These are phyloP conservation scores for Pseudocheirus occidentalis DNA, from an alignment of 2,797 vertebrate genomes.

Conservation along the genomic window DNA sequence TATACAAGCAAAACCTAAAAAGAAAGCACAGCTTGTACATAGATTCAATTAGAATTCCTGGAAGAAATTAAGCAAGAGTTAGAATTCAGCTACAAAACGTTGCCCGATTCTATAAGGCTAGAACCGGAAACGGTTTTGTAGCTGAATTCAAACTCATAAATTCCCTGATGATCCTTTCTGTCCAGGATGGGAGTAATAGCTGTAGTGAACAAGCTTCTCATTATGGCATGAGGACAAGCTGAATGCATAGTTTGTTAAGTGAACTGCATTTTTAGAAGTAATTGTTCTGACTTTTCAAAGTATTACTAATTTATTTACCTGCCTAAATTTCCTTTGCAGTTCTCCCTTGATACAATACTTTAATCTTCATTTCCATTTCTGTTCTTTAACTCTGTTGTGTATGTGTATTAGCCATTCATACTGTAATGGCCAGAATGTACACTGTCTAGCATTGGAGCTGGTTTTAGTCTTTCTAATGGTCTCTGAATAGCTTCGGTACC, in stretches of 20 bases:
- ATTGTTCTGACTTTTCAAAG: neutral
- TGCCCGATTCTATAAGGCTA: neutral
- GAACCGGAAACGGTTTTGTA: neutral
- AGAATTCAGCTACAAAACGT: neutral
- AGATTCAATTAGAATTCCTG: neutral
- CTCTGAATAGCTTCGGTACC: neutral
- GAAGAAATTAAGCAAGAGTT: neutral
- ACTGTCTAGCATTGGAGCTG: neutral
- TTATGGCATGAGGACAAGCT: neutral
- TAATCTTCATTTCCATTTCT: slow-evolving; percentile 51
- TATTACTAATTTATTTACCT: neutral
- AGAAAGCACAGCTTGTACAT: neutral
- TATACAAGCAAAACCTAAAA: neutral
- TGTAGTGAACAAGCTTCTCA: neutral
- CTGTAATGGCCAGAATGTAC: slow-evolving; percentile 24
- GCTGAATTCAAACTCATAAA: neutral
- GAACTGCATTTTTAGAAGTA: neutral
- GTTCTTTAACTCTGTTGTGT: slow-evolving; percentile 41
- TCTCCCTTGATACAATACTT: neutral
- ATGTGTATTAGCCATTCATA: slow-evolving; percentile 40
- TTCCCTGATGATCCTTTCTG: neutral
- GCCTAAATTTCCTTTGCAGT: neutral
- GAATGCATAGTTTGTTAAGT: neutral
- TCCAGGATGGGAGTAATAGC: neutral
- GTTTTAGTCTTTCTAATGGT: neutral